Evolutionary conservation across 2,888 invertebrate species (phyloP).

Genomic region (Drosophila buzzatii): DNA sequence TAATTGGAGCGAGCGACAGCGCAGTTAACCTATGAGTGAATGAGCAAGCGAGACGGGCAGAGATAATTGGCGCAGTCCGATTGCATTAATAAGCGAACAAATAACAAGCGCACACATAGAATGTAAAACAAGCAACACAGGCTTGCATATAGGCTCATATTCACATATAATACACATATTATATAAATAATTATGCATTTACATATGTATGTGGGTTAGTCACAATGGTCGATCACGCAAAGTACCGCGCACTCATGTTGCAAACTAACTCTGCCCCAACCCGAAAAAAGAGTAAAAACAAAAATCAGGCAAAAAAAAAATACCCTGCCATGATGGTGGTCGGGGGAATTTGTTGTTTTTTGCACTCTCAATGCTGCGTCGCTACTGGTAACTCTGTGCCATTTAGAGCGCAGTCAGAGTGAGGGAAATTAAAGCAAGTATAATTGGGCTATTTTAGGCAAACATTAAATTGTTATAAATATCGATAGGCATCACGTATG

Average conservation of each 20-base stretch:
- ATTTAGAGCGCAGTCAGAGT: too few relatives aligned
- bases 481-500: constrained; percentile 4
- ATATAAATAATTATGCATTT: background rate
- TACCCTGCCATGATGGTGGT: background rate
- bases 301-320: constrained; percentile 2
- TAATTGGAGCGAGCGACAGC: constrained; percentile 34
- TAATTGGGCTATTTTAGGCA: background rate
- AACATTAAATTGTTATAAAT: constrained; percentile 1
- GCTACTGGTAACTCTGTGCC: background rate
- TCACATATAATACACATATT: background rate
- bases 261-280: background rate
- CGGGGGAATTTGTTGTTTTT: constrained; percentile 12
- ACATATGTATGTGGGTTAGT: constrained; percentile 24
- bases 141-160: background rate
- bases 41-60: background rate
- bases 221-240: constrained; percentile 48
- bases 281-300: background rate
- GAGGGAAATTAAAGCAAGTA: too few relatives aligned
- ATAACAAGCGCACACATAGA: constrained; percentile 1
- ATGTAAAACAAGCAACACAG: background rate
- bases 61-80: constrained; percentile 25
- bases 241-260: constrained; percentile 24
- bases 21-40: constrained; percentile 1
- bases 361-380: background rate
- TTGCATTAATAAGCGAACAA: constrained; percentile 41